These are phyloP conservation scores for Papilio glaucus DNA, from an alignment of 1,140 invertebrate species.

Conservation along the genomic window DNA sequence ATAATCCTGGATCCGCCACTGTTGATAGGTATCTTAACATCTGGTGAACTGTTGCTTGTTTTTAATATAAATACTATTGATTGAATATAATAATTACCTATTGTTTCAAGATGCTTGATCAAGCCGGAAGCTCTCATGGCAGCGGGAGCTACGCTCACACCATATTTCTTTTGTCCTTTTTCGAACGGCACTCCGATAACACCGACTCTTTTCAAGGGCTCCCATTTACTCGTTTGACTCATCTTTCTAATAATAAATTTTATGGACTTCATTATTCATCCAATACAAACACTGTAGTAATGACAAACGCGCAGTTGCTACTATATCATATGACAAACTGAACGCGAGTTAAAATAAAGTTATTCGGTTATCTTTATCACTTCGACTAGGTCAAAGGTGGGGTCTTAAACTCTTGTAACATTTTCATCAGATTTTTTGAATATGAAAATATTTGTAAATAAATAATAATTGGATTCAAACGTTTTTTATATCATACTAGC, in stretches of 20 bases:
- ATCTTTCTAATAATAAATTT: constrained; percentile 66
- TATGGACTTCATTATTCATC: constrained; percentile 66
- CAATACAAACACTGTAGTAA: constrained; percentile 38
- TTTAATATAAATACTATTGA: too few relatives aligned
- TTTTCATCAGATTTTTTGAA: constrained; percentile 30
- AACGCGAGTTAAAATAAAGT: constrained; percentile 5
- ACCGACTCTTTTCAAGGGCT: constrained; percentile 82
- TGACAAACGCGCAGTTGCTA: neutral
- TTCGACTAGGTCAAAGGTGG: constrained; percentile 48
- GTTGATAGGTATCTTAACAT: too few relatives aligned
- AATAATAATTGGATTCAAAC: neutral
- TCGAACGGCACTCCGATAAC: constrained; percentile 90
- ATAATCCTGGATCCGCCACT: too few relatives aligned
- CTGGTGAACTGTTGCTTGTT: too few relatives aligned
- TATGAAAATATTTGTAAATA: constrained; percentile 33
- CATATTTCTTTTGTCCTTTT: constrained; percentile 87
- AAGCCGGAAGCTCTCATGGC: constrained; percentile 82
- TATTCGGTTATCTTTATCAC: constrained; percentile 40
- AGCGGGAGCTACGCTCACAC: constrained; percentile 85
- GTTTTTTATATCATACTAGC: too few relatives aligned
- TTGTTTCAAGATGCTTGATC: constrained; percentile 75
- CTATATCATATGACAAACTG: constrained; percentile 16
- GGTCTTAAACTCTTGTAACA: neutral
- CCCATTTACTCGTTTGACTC: constrained; percentile 58
- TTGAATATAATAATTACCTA: constrained; percentile 73